Evolutionary conservation across 2,797 vertebrate genomes (phyloP).

Genomic region (Malacoraja senta): DNA sequence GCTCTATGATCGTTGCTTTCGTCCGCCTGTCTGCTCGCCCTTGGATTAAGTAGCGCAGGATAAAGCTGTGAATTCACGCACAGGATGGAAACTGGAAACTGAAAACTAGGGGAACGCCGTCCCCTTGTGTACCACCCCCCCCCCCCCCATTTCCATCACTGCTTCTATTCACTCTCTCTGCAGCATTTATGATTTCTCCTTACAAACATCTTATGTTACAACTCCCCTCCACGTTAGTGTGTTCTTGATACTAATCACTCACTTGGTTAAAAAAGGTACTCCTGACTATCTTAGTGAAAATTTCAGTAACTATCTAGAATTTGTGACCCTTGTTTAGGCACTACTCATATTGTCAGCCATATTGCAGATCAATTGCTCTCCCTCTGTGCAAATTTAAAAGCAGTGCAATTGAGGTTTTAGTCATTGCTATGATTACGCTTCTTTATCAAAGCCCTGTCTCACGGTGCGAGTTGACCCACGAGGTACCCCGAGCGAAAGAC

Average conservation of each 20-base stretch:
- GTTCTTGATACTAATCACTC: background rate
- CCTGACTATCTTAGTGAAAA: background rate
- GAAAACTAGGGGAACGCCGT: too few species aligned
- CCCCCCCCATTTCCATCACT: too few species aligned
- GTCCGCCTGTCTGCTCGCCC: too few species aligned
- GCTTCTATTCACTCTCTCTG: background rate
- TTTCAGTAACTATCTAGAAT: background rate
- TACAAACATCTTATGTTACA: background rate
- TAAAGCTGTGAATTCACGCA: too few species aligned
- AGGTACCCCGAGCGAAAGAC: too few species aligned
- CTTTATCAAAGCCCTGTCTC: too few species aligned
- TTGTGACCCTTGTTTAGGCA: background rate
- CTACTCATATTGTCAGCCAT: background rate
- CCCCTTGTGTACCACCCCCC: too few species aligned
- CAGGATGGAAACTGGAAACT: too few species aligned
- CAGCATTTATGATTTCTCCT: background rate
- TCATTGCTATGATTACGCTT: background rate
- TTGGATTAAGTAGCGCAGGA: too few species aligned
- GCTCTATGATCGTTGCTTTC: too few species aligned
- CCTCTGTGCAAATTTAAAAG: background rate
- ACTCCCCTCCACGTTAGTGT: background rate
- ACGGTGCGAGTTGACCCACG: too few species aligned
- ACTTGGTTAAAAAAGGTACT: background rate
- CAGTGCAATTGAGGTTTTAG: background rate
- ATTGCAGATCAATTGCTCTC: background rate